Conservation (phyloP, 2,797 vertebrate genomes). For the Pagetopsis macropterus region DNA sequence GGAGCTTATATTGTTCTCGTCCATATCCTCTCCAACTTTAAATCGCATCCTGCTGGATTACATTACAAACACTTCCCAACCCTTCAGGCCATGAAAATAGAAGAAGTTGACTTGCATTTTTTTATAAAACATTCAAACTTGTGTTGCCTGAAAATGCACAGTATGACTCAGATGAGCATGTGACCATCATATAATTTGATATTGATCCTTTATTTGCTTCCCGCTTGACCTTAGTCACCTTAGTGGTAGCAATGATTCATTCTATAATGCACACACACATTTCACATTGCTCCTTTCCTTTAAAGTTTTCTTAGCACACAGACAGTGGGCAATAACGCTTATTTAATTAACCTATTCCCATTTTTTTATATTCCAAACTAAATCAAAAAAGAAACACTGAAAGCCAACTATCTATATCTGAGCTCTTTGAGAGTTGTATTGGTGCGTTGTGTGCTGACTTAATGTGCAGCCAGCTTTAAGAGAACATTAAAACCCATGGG, state of each 20-base stretch:
- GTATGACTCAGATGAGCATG: constrained; percentile 48
- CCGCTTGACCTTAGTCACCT: constrained; percentile 26
- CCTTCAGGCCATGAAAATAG: constrained; percentile 25
- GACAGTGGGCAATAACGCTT: background rate
- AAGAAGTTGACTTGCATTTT: constrained; percentile 24
- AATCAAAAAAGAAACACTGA: constrained; percentile 12
- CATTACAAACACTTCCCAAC: constrained; percentile 18
- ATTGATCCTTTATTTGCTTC: constrained; percentile 44
- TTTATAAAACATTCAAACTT: constrained; percentile 27
- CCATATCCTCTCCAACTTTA: constrained; percentile 17
- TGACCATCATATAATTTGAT: constrained; percentile 32
- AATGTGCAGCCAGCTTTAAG: constrained; percentile 18
- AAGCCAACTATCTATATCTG: background rate
- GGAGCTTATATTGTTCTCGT: constrained; percentile 30
- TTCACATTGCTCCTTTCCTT: background rate
- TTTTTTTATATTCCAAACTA: background rate
- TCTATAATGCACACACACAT: constrained; percentile 7
- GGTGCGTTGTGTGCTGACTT: constrained; percentile 11
- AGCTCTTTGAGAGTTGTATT: constrained; percentile 1
- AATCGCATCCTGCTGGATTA: constrained; percentile 33
- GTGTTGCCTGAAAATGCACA: constrained; percentile 15
- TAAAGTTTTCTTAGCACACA: constrained; percentile 16
- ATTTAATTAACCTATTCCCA: background rate
- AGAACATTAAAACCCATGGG: constrained; percentile 16
- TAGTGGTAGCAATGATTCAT: constrained; percentile 42